phyloP scores from a whole-genome alignment of 2,797 vertebrate species.

The Molossus molossus region DNA sequence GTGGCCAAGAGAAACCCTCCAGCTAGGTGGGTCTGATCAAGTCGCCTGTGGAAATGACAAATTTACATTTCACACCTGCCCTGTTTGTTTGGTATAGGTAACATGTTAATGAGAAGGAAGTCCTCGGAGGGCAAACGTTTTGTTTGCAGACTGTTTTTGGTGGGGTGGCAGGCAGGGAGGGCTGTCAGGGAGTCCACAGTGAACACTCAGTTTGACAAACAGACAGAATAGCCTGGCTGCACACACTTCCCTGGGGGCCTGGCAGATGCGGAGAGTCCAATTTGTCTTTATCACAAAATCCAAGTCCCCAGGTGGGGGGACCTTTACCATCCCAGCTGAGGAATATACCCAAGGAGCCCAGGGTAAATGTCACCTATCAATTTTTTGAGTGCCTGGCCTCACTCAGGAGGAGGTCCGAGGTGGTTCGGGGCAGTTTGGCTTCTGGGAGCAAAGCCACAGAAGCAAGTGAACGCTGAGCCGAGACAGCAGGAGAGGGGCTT shows the following conservation, averaged over 20 bases:
- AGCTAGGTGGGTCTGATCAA: conserved; percentile 66
- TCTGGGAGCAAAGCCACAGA: neutral
- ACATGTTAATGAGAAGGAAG: conserved; percentile 84
- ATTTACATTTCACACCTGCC: conserved; percentile 85
- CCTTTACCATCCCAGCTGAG: neutral
- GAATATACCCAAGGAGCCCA: fast-evolving
- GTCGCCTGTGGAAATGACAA: conserved; percentile 77
- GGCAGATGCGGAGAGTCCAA: neutral
- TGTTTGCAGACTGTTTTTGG: conserved; percentile 56
- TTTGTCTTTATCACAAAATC: conserved; percentile 6
- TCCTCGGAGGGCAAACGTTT: conserved; percentile 71
- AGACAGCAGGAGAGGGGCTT: neutral
- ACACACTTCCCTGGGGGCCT: conserved; percentile 54
- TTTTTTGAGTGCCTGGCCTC: neutral
- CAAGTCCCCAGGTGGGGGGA: neutral
- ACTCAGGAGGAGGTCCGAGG: neutral
- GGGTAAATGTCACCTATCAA: neutral
- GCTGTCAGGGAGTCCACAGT: neutral
- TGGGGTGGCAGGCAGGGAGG: fast-evolving
- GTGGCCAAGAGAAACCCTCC: conserved; percentile 59
- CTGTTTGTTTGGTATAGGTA: conserved; percentile 81
- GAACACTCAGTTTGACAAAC: neutral
- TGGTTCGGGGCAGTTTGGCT: neutral
- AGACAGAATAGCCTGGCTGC: neutral
- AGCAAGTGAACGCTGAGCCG: neutral